These are phyloP conservation scores for Cydia fagiglandana DNA, from an alignment of 1,140 invertebrate genomes.

Conservation along the genomic window DNA sequence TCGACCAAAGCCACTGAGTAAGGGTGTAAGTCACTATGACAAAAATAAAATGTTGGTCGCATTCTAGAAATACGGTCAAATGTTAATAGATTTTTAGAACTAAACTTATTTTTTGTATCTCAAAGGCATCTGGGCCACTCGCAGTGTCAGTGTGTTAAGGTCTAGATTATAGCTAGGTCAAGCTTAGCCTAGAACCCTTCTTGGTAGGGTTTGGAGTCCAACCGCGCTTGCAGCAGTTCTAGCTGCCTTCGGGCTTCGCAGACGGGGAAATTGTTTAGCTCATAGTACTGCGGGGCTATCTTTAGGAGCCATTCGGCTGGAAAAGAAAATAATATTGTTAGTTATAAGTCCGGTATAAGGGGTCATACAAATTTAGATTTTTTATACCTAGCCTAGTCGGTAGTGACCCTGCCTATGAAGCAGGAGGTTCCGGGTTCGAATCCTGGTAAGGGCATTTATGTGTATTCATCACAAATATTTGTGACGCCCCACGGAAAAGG, in stretches of 20 bases:
- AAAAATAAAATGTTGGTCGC: no score
- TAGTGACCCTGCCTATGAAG: no score
- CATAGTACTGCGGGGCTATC: conserved; percentile 98
- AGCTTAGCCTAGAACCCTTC: conserved; percentile 86
- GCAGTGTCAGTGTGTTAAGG: neutral
- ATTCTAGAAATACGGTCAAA: no score
- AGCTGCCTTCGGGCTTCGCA: conserved; percentile 97
- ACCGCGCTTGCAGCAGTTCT: conserved; percentile 88
- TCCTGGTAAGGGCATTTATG: no score
- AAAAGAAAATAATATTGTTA: conserved; percentile 49
- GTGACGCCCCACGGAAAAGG: no score
- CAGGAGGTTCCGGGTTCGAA: no score
- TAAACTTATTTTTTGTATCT: neutral
- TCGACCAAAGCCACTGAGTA: no score
- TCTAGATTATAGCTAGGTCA: neutral
- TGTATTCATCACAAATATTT: no score
- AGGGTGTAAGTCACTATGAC: no score
- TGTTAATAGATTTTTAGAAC: neutral
- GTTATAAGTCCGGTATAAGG: no score
- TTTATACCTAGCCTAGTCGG: no score
- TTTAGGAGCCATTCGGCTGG: conserved; percentile 96
- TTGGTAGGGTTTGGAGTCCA: conserved; percentile 93
- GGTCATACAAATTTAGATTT: no score
- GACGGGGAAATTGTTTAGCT: conserved; percentile 97
- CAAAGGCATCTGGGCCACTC: neutral